Conservation (phyloP, 2,113 vertebrate species). For the Aythya baeri region DNA sequence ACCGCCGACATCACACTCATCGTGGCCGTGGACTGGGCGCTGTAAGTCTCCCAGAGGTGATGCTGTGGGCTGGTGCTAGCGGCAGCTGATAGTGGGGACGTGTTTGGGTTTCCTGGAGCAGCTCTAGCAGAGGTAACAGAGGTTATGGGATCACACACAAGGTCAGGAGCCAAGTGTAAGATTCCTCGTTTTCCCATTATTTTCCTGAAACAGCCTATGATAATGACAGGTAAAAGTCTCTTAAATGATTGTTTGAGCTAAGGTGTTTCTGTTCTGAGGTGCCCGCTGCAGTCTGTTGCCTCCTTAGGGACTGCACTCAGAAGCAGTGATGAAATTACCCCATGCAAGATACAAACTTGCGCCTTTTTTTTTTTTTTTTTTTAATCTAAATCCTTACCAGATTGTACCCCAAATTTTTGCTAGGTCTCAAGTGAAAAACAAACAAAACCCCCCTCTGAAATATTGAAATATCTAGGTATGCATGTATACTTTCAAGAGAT, state of each 20-base stretch:
- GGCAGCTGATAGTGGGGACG: neutral
- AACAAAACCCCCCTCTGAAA: too few relatives aligned
- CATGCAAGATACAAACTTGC: too few relatives aligned
- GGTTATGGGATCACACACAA: neutral
- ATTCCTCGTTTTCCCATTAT: neutral
- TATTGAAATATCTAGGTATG: neutral
- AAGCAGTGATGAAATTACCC: neutral
- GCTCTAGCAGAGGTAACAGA: fast-evolving
- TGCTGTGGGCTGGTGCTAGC: too few relatives aligned
- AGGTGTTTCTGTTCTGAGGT: neutral
- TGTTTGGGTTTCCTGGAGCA: too few relatives aligned
- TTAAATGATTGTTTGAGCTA: too few relatives aligned
- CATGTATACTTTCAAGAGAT: neutral
- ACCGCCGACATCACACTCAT: conserved; percentile 89
- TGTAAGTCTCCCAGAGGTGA: conserved; percentile 71
- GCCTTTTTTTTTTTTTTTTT: neutral
- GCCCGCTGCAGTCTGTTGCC: fast-evolving
- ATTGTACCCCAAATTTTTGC: neutral
- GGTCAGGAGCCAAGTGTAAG: neutral
- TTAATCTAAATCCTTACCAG: neutral
- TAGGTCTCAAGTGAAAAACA: neutral
- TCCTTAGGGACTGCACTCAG: fast-evolving
- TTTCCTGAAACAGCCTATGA: neutral
- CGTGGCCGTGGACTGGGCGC: conserved; percentile 87
- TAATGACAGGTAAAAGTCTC: neutral